Evolutionary conservation across 2,113 vertebrate species (phyloP).

Genomic region (Hemiscyllium ocellatum): DNA sequence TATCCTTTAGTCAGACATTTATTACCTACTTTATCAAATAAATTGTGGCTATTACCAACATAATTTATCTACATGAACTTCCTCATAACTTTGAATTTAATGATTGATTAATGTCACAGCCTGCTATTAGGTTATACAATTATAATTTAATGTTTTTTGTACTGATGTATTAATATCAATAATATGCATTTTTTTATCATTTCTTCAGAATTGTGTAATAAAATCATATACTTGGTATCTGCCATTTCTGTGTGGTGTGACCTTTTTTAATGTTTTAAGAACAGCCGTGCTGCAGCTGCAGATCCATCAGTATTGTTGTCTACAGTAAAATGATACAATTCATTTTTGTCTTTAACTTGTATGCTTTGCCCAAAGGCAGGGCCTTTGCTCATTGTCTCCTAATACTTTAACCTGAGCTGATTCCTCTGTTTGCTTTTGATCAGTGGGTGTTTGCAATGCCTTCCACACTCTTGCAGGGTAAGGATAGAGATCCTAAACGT

Average conservation of each 20-base stretch:
- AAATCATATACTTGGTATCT: conserved; percentile 35
- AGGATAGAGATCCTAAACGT: neutral
- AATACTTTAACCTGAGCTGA: no score
- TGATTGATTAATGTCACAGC: neutral
- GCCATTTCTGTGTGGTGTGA: neutral
- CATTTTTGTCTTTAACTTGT: neutral
- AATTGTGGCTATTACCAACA: neutral
- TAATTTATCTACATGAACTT: conserved; percentile 14
- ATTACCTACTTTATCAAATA: neutral
- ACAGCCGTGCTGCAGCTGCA: neutral
- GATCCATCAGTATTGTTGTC: neutral
- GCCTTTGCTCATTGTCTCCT: neutral
- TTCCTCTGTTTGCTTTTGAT: neutral
- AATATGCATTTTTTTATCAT: conserved; percentile 14
- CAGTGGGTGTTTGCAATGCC: neutral
- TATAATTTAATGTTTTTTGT: neutral
- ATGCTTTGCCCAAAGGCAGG: neutral
- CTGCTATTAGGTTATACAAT: neutral
- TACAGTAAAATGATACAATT: neutral
- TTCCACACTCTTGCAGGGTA: neutral
- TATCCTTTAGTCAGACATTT: neutral
- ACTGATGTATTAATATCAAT: neutral
- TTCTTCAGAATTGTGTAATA: conserved; percentile 12
- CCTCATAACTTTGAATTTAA: neutral
- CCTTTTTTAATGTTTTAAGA: neutral